A percentile compares a stretch with the other conserved stretches of the same genome.
Conservation (phyloP, 2,113 vertebrate genomes). For the Lepus europaeus region DNA sequence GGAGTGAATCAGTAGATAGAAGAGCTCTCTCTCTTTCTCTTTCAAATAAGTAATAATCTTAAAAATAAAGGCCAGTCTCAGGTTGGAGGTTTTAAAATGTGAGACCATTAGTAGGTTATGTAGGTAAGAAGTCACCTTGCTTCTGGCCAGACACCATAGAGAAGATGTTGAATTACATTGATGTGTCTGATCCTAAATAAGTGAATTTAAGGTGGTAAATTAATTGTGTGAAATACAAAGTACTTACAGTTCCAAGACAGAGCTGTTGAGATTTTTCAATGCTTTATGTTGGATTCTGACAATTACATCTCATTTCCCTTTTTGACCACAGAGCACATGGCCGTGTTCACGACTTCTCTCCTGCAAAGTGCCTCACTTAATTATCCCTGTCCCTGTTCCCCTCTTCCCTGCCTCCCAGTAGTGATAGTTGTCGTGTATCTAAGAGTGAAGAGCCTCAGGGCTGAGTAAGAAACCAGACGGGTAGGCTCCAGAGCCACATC, state of each 20-base stretch:
- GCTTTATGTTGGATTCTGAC: slow-evolving; percentile 53
- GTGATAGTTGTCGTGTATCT: neutral
- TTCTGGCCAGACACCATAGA: neutral
- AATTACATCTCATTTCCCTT: slow-evolving; percentile 81
- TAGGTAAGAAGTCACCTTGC: neutral
- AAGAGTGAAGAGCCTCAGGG: neutral
- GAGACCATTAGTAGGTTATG: neutral
- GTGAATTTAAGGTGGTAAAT: slow-evolving; percentile 64
- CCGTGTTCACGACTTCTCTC: neutral
- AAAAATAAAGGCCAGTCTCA: too few relatives aligned
- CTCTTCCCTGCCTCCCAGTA: neutral
- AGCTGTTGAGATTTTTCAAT: slow-evolving; percentile 66
- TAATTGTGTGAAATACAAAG: neutral
- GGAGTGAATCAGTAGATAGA: too few relatives aligned
- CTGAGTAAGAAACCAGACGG: neutral
- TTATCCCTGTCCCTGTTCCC: neutral
- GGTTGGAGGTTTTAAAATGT: too few relatives aligned
- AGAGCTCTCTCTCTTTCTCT: too few relatives aligned
- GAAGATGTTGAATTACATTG: neutral
- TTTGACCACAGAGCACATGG: neutral
- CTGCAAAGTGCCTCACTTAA: neutral
- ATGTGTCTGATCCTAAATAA: slow-evolving; percentile 47
- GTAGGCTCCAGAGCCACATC: neutral
- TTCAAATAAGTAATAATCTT: too few relatives aligned
- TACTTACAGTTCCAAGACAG: slow-evolving; percentile 70